These are phyloP conservation scores for Benthosema pterotum DNA, from an alignment of 2,797 vertebrate genomes.

Conservation along the genomic window DNA sequence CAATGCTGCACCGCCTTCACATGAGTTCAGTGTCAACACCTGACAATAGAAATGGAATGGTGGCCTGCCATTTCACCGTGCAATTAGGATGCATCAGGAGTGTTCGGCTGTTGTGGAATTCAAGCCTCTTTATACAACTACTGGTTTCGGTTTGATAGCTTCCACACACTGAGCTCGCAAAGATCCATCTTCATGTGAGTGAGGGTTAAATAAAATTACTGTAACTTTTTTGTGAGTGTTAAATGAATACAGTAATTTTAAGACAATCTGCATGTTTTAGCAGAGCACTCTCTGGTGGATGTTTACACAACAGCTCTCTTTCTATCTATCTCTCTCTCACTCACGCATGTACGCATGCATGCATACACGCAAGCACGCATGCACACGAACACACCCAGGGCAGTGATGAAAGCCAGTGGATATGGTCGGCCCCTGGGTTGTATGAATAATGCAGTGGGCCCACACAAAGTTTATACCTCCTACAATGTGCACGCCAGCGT, in stretches of 20 bases:
- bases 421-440: slow-evolving; percentile 66
- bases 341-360: background rate
- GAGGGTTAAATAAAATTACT: too few species aligned
- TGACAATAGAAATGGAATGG: too few species aligned
- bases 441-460: slow-evolving; percentile 73
- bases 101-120: slow-evolving; percentile 63
- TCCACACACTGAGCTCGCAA: too few species aligned
- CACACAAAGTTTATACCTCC: slow-evolving; percentile 60
- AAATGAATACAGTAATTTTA: too few species aligned
- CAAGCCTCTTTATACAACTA: slow-evolving; percentile 62
- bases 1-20: too few species aligned
- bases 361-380: background rate
- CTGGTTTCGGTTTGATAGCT: slow-evolving; percentile 62
- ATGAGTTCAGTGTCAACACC: too few species aligned
- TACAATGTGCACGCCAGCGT: slow-evolving; percentile 6
- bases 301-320: too few species aligned
- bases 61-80: too few species aligned
- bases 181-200: too few species aligned
- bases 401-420: slow-evolving; percentile 60
- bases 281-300: too few species aligned
- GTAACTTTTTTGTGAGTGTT: too few species aligned
- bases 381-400: slow-evolving; percentile 18
- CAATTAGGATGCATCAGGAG: slow-evolving; percentile 52
- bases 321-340: background rate
- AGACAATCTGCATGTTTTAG: too few species aligned